Evolutionary conservation across 2,113 vertebrate genomes (phyloP).

Genomic region (Corythoichthys intestinalis): DNA sequence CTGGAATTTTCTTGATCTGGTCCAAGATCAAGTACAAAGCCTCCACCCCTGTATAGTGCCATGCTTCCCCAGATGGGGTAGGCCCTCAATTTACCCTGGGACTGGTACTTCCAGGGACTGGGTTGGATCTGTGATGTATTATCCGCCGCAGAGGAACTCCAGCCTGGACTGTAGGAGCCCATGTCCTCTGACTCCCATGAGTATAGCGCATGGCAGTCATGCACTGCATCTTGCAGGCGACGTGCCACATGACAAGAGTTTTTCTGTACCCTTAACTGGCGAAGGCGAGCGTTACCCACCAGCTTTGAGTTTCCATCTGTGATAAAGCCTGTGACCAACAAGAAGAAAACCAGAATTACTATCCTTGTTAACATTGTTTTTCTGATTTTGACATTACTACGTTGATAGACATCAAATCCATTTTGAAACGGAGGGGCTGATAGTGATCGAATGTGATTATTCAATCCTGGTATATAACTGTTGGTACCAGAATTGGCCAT

Average conservation of each 20-base stretch:
- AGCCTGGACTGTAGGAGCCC: slow-evolving; percentile 75
- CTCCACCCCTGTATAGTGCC: slow-evolving; percentile 84
- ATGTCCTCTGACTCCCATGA: slow-evolving; percentile 84
- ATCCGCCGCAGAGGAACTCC: slow-evolving; percentile 62
- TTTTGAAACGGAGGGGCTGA: too few species aligned
- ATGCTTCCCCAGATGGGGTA: slow-evolving; percentile 81
- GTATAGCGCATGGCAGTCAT: slow-evolving; percentile 76
- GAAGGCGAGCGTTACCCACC: slow-evolving; percentile 84
- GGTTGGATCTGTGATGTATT: slow-evolving; percentile 51
- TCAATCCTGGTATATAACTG: too few species aligned
- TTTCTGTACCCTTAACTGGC: slow-evolving; percentile 83
- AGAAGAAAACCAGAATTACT: background rate
- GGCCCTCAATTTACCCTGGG: slow-evolving; percentile 74
- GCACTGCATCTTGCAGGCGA: slow-evolving; percentile 57
- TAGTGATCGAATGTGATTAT: too few species aligned
- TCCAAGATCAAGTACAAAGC: slow-evolving; percentile 82
- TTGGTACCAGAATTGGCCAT: too few species aligned
- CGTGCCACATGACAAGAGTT: slow-evolving; percentile 71
- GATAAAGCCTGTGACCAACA: slow-evolving; percentile 80
- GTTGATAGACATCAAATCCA: too few species aligned
- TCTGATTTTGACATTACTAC: background rate
- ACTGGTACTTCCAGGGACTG: slow-evolving; percentile 81
- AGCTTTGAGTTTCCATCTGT: slow-evolving; percentile 93
- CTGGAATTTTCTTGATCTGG: slow-evolving; percentile 73
- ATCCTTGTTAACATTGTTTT: background rate